phyloP scores from a whole-genome alignment of 2,888 invertebrate genomes.

The Harpalus rufipes region DNA sequence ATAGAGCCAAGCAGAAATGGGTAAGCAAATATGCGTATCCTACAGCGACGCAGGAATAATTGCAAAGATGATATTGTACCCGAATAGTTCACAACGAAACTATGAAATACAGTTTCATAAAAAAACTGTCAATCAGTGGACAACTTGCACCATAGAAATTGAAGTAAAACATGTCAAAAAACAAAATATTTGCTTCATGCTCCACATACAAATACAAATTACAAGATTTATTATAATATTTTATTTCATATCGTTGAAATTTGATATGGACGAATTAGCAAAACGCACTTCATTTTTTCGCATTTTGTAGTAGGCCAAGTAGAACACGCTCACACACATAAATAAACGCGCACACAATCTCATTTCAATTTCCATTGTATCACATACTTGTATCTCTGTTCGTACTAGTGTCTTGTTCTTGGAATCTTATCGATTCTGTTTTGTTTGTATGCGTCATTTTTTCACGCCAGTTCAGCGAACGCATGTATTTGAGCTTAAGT shows the following conservation, averaged over 20 bases:
- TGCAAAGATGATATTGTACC: too few species aligned
- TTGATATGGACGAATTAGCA: background rate
- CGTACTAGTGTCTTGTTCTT: conserved; percentile 10
- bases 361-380: conserved; percentile 1
- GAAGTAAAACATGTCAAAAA: too few species aligned
- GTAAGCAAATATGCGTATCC: too few species aligned
- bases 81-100: too few species aligned
- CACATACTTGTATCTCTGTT: conserved; percentile 2
- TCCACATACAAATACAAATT: background rate
- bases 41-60: too few species aligned
- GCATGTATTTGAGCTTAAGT: conserved; percentile 48
- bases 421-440: conserved; percentile 41
- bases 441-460: conserved; percentile 50
- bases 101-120: too few species aligned
- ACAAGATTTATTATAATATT: background rate
- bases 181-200: background rate
- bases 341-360: background rate
- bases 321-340: conserved; percentile 16
- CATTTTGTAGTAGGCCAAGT: background rate
- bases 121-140: too few species aligned
- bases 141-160: too few species aligned
- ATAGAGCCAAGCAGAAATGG: too few species aligned
- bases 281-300: background rate
- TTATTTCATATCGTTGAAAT: background rate
- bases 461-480: conserved; percentile 9